A percentile compares a stretch with the other conserved stretches of the same genome.
These are phyloP conservation scores for Thunnus albacares DNA, from an alignment of 2,797 vertebrate genomes.

Conservation along the genomic window DNA sequence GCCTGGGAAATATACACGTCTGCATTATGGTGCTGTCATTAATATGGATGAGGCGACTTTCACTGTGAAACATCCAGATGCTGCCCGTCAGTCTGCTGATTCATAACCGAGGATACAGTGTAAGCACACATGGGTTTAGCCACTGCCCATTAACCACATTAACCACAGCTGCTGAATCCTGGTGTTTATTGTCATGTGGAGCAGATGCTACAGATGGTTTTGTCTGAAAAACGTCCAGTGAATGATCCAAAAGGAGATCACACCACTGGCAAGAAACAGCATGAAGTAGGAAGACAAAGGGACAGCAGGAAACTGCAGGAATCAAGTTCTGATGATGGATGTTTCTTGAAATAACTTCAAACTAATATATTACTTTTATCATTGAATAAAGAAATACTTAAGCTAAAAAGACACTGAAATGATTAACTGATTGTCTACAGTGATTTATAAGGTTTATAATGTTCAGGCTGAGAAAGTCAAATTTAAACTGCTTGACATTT, in stretches of 20 bases:
- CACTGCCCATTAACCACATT: no score
- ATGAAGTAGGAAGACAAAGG: neutral
- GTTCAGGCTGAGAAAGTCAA: no score
- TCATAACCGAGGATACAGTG: neutral
- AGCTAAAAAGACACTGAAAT: no score
- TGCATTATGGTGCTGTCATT: neutral
- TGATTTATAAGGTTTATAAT: no score
- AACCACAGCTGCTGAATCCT: neutral
- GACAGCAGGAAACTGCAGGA: no score
- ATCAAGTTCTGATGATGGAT: no score
- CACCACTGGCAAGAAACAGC: neutral
- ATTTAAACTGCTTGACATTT: no score
- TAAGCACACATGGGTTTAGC: neutral
- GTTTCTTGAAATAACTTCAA: no score
- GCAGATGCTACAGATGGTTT: constrained; percentile 11
- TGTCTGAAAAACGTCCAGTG: neutral
- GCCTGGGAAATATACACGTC: neutral
- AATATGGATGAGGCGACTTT: constrained; percentile 2
- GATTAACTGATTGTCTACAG: no score
- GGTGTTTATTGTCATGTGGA: neutral
- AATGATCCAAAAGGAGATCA: neutral
- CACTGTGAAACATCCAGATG: constrained; percentile 7
- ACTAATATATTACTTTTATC: no score
- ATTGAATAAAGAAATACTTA: no score
- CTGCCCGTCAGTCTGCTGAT: neutral